Percentiles rank a stretch among this genome's conserved stretches.
Conservation (phyloP, 2,888 invertebrate genomes). For the Byasa hedistus region DNA sequence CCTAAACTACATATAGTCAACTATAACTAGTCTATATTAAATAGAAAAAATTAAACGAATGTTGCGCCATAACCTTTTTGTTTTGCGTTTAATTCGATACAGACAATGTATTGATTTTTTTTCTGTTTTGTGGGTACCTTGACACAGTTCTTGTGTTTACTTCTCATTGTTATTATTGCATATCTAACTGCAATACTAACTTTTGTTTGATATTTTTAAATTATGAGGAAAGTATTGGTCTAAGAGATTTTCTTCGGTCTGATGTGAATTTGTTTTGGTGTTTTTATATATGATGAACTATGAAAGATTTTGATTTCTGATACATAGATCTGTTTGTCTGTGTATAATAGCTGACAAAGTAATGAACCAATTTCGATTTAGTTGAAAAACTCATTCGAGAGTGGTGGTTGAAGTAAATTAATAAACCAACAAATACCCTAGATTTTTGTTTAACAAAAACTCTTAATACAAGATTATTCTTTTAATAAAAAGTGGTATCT, state of each 20-base stretch:
- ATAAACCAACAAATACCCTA: too few species aligned
- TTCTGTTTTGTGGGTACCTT: slow-evolving; percentile 2
- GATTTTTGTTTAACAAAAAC: background rate
- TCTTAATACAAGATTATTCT: background rate
- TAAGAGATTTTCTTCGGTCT: background rate
- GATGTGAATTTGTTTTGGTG: background rate
- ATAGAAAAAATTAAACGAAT: background rate
- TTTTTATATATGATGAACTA: too few species aligned
- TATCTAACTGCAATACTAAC: background rate
- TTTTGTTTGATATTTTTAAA: too few species aligned
- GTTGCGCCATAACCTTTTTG: background rate
- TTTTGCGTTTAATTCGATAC: slow-evolving; percentile 1
- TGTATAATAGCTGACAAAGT: too few species aligned
- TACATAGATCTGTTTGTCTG: too few species aligned
- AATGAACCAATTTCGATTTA: too few species aligned
- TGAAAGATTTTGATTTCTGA: too few species aligned
- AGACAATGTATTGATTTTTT: slow-evolving; percentile 2
- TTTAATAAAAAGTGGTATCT: background rate
- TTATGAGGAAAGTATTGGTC: background rate
- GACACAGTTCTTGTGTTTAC: slow-evolving; percentile 8
- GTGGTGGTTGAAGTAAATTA: too few species aligned
- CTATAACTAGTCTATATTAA: too few species aligned
- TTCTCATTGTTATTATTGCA: slow-evolving; percentile 4
- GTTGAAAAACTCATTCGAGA: too few species aligned
- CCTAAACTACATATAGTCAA: too few species aligned